Conservation (phyloP, 2,888 invertebrate genomes). For the Cheilosia vulpina region DNA sequence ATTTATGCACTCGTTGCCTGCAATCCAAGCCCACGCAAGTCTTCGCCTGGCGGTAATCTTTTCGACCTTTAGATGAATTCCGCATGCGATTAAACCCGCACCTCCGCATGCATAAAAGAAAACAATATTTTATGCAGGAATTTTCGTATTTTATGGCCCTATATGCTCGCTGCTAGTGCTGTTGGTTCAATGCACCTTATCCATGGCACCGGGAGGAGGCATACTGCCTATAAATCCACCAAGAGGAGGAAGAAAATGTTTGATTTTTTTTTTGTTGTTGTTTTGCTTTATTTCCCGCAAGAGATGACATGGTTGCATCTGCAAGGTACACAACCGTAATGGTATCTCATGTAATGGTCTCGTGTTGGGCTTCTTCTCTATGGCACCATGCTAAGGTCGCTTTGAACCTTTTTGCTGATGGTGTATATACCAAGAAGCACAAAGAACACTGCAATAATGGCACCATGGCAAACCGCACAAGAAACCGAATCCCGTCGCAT, state of each 20-base stretch:
- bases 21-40: conserved; percentile 50
- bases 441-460: conserved; percentile 62
- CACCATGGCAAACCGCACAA: conserved; percentile 17
- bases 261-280: conserved; percentile 6
- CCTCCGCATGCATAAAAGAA: conserved; percentile 19
- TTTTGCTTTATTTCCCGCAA: conserved; percentile 7
- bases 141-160: conserved; percentile 55
- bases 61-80: conserved; percentile 67
- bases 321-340: conserved; percentile 61
- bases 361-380: conserved; percentile 53
- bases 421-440: conserved; percentile 34
- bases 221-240: conserved; percentile 43
- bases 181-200: conserved; percentile 62
- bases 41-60: conserved; percentile 23
- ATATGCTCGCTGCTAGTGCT: conserved; percentile 19
- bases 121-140: conserved; percentile 52
- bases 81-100: conserved; percentile 58
- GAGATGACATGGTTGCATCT: conserved; percentile 69
- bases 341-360: conserved; percentile 49
- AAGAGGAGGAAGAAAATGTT: conserved; percentile 63
- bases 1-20: conserved; percentile 1
- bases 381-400: conserved; percentile 57
- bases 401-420: conserved; percentile 55
- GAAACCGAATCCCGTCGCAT: conserved; percentile 31
- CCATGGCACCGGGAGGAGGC: conserved; percentile 17